Evolutionary conservation across 2,113 vertebrate species (phyloP).

Genomic region (Chrysemys picta): DNA sequence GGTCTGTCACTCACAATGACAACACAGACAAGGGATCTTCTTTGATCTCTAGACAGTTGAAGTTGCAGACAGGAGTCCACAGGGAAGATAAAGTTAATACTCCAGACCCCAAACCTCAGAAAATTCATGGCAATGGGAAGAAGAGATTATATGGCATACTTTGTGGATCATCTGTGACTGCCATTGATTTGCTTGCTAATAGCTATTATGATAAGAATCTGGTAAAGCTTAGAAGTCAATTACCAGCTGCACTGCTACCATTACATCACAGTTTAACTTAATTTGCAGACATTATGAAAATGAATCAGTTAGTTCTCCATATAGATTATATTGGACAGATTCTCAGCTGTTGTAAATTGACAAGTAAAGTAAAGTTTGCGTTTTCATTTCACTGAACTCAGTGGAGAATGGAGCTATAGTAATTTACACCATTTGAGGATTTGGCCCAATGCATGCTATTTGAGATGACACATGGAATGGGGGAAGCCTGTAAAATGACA

Average conservation of each 20-base stretch:
- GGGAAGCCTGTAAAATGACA: neutral
- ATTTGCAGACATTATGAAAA: constrained; percentile 53
- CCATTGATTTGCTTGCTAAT: constrained; percentile 40
- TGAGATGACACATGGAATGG: neutral
- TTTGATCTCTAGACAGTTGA: constrained; percentile 77
- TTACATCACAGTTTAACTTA: constrained; percentile 38
- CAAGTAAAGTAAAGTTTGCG: neutral
- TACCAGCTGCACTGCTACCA: neutral
- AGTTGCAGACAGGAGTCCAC: constrained; percentile 59
- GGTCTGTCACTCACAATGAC: constrained; percentile 78
- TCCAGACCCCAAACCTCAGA: constrained; percentile 26
- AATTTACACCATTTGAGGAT: neutral
- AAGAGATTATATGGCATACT: neutral
- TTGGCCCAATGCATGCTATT: neutral
- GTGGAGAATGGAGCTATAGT: neutral
- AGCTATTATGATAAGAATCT: constrained; percentile 9
- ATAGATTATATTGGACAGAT: neutral
- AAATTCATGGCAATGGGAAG: neutral
- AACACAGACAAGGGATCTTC: constrained; percentile 64
- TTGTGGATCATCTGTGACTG: constrained; percentile 5
- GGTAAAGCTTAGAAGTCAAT: constrained; percentile 43
- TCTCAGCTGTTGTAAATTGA: neutral
- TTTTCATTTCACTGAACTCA: neutral
- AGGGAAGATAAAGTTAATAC: constrained; percentile 53
- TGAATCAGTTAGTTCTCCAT: constrained; percentile 30